A percentile compares a stretch with the other conserved stretches of the same genome.
These are phyloP conservation scores for Margaritifera margaritifera DNA, from an alignment of 2,888 invertebrate genomes.

Conservation along the genomic window DNA sequence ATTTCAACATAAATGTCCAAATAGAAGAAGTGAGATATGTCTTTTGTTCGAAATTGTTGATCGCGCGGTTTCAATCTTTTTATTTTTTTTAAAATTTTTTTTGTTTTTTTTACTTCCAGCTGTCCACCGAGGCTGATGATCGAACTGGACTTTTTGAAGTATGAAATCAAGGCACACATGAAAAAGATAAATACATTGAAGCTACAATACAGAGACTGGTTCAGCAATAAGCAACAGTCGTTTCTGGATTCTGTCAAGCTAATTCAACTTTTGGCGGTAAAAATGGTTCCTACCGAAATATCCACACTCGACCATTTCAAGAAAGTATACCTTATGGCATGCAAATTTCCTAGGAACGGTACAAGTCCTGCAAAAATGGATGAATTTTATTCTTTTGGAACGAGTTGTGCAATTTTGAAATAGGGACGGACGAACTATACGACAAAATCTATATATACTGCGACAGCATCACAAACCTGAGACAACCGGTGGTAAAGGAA, in stretches of 20 bases:
- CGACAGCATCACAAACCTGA: constrained; percentile 50
- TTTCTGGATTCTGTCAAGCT: constrained; percentile 61
- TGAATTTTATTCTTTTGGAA: constrained; percentile 60
- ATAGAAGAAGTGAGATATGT: too few relatives aligned
- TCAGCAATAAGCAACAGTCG: constrained; percentile 51
- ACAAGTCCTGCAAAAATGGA: constrained; percentile 50
- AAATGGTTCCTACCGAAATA: constrained; percentile 44
- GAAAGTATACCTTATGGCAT: constrained; percentile 44
- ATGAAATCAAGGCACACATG: constrained; percentile 50
- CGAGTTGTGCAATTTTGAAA: constrained; percentile 48
- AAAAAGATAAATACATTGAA: constrained; percentile 56
- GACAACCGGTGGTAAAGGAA: constrained; percentile 57
- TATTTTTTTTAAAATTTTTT: too few relatives aligned
- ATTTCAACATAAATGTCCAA: too few relatives aligned
- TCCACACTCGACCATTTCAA: constrained; percentile 47
- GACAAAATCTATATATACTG: constrained; percentile 53
- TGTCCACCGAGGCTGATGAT: constrained; percentile 82
- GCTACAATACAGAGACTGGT: constrained; percentile 66
- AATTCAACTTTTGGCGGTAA: constrained; percentile 49
- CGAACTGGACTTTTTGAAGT: constrained; percentile 61
- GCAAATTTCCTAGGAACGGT: constrained; percentile 50
- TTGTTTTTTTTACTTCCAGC: constrained; percentile 78
- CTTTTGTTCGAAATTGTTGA: too few relatives aligned
- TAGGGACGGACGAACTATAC: constrained; percentile 52
- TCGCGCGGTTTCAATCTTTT: too few relatives aligned